Conservation (phyloP, 2,888 invertebrate genomes). For the Pteria penguin region DNA sequence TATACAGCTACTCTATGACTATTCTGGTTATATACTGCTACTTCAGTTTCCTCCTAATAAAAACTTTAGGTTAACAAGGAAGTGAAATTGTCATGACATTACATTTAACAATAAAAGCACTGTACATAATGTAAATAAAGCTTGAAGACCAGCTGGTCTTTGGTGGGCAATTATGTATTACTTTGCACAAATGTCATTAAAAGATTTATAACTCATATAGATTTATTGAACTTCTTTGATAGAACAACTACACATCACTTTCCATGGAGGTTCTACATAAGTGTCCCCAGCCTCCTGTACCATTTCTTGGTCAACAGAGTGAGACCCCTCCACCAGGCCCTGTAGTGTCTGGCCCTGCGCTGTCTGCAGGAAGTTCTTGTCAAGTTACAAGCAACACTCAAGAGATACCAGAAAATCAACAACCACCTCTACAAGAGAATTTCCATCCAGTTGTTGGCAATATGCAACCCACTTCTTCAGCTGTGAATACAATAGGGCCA, state of each 20-base stretch:
- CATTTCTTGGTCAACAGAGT: constrained; percentile 59
- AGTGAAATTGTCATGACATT: too few relatives aligned
- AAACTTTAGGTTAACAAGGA: too few relatives aligned
- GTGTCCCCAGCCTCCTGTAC: constrained; percentile 75
- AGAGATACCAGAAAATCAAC: background rate
- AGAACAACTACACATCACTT: constrained; percentile 70
- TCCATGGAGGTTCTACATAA: constrained; percentile 69
- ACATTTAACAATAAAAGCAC: too few relatives aligned
- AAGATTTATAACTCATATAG: too few relatives aligned
- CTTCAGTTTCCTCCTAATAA: too few relatives aligned
- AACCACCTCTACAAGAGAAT: background rate
- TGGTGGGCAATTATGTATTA: too few relatives aligned
- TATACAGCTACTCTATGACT: too few relatives aligned
- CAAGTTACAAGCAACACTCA: background rate
- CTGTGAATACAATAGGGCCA: too few relatives aligned
- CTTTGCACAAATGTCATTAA: too few relatives aligned
- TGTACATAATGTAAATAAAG: too few relatives aligned
- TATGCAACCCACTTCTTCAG: background rate
- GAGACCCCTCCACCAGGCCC: constrained; percentile 5
- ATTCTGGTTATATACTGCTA: too few relatives aligned
- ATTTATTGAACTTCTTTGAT: constrained; percentile 40
- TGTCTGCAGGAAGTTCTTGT: background rate
- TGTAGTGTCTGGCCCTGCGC: background rate
- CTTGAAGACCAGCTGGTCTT: too few relatives aligned
- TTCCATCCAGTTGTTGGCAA: constrained; percentile 4